phyloP scores from a whole-genome alignment of 1,140 invertebrate genomes.

The Drosophila nasuta region DNA sequence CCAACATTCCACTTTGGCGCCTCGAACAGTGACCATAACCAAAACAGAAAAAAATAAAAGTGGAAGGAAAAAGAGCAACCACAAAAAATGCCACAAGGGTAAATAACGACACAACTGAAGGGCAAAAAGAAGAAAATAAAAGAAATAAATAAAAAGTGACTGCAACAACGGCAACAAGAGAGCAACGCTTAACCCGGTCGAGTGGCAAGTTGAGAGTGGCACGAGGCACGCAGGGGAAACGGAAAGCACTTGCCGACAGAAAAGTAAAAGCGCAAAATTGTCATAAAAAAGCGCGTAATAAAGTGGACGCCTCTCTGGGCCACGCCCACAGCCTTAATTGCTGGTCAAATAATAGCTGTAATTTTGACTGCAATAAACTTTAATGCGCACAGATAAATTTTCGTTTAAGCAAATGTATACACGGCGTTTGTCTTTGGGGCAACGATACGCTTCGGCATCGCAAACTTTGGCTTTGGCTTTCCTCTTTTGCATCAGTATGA shows the following conservation, averaged over 20 bases:
- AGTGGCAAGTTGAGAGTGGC: slow-evolving; percentile 5
- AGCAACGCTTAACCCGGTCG: slow-evolving; percentile 40
- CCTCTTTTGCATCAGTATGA: too few relatives aligned
- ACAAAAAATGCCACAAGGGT: slow-evolving; percentile 58
- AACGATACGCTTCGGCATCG: background rate
- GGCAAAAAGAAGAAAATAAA: slow-evolving; percentile 40
- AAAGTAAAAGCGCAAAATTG: slow-evolving; percentile 51
- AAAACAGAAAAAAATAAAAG: slow-evolving; percentile 55
- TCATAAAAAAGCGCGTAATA: slow-evolving; percentile 73
- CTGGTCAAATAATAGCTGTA: slow-evolving; percentile 76
- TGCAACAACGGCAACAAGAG: slow-evolving; percentile 29
- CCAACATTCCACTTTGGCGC: slow-evolving; percentile 47
- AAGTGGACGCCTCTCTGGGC: slow-evolving; percentile 41
- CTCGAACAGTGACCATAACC: slow-evolving; percentile 52
- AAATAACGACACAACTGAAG: slow-evolving; percentile 71
- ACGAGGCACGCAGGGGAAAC: background rate
- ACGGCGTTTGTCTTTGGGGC: slow-evolving; percentile 23
- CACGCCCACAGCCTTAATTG: slow-evolving; percentile 62
- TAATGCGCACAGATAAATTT: slow-evolving; percentile 78
- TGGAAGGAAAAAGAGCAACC: slow-evolving; percentile 32
- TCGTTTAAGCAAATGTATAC: slow-evolving; percentile 71
- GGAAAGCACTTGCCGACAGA: slow-evolving; percentile 33
- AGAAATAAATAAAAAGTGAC: background rate
- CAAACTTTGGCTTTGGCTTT: background rate
- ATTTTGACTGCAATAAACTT: slow-evolving; percentile 79